Percentiles rank a stretch among this genome's conserved stretches.
Conservation (phyloP, 2,113 vertebrate genomes). For the Cavia porcellus region DNA sequence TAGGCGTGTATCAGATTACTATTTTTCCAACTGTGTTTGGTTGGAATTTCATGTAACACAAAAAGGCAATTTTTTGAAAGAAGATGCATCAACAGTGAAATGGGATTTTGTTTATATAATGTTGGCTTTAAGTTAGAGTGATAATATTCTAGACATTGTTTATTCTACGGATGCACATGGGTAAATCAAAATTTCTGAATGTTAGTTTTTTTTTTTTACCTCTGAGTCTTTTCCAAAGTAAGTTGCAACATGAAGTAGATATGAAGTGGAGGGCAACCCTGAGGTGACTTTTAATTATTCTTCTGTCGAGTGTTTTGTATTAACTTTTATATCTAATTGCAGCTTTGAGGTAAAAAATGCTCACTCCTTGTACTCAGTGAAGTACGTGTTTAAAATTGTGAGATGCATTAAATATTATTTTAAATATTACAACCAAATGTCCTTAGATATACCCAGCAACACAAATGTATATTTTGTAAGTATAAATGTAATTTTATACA, state of each 20-base stretch:
- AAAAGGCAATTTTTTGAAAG: neutral
- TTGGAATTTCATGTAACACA: neutral
- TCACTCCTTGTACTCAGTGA: neutral
- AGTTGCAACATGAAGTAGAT: neutral
- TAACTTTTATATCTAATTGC: neutral
- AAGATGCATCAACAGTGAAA: neutral
- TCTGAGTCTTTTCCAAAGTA: neutral
- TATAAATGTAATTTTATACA: neutral
- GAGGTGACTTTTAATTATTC: neutral
- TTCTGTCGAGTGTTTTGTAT: neutral
- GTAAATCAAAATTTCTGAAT: slow-evolving; percentile 37
- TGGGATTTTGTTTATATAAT: slow-evolving; percentile 14
- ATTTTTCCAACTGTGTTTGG: slow-evolving; percentile 51
- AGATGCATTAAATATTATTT: neutral
- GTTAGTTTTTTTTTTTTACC: neutral
- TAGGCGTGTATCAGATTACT: neutral
- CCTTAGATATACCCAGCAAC: neutral
- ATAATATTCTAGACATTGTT: neutral
- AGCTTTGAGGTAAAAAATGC: slow-evolving; percentile 1
- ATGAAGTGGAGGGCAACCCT: neutral
- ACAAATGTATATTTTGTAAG: neutral
- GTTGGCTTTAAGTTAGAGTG: neutral
- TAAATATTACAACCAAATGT: neutral
- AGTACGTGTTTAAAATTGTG: neutral
- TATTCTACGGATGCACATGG: neutral